Conservation (phyloP, 2,113 vertebrate species). For the Pterocles burchelli region DNA sequence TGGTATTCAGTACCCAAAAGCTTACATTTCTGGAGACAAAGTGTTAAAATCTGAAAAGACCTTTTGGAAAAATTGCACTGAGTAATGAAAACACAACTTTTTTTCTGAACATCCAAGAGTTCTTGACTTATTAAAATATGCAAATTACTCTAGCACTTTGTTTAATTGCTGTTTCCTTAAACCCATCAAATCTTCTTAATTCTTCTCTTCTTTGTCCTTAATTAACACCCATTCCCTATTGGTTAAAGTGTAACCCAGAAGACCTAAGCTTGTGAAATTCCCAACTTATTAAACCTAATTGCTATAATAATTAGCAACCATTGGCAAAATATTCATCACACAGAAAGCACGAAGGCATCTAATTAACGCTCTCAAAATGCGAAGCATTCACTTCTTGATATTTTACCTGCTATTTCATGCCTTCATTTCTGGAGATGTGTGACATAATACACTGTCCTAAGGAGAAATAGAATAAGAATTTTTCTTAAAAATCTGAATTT, state of each 20-base stretch:
- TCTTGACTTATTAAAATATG: slow-evolving; percentile 61
- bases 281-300: slow-evolving; percentile 57
- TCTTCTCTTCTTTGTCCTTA: slow-evolving; percentile 54
- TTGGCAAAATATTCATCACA: slow-evolving; percentile 40
- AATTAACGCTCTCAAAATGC: slow-evolving; percentile 46
- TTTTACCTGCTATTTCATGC: not conserved
- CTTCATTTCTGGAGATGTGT: not conserved
- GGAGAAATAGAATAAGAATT: not conserved
- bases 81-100: slow-evolving; percentile 12
- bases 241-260: slow-evolving; percentile 40
- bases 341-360: slow-evolving; percentile 3
- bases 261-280: slow-evolving; percentile 36
- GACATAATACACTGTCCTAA: not conserved
- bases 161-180: slow-evolving; percentile 67
- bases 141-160: slow-evolving; percentile 47
- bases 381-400: slow-evolving; percentile 2
- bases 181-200: slow-evolving; percentile 63
- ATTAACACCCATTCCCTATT: slow-evolving; percentile 56
- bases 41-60: not conserved
- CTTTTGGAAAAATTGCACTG: slow-evolving; percentile 11
- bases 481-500: not conserved
- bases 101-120: slow-evolving; percentile 21
- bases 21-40: not conserved
- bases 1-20: not conserved
- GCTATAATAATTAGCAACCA: slow-evolving; percentile 57